Base-by-base conservation (phyloP, 1,140 invertebrate species). In the Penaeus japonicus region DNA sequence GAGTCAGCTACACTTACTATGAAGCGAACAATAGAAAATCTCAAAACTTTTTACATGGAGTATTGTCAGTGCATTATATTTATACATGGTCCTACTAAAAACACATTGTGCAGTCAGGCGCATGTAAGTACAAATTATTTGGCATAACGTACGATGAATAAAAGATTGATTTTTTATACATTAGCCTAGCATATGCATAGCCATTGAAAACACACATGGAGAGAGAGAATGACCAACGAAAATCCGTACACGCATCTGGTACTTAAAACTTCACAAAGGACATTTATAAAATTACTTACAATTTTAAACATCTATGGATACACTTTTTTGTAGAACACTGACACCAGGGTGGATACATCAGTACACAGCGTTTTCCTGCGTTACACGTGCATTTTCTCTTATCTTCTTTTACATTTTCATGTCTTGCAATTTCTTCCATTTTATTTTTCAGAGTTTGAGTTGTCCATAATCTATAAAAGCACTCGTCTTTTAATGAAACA, bases 221-320 rank as follows among this genome's bases (percentile, higher is more conserved):
- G 87, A 89, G 87, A 89, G 32, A 89, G 62, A 85, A 80, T 85
- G 57, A 89, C 82, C 82, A 85, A 89, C 82, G 62, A 70, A 89
- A 89, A 89, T 70, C 80, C 82, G 55, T 88, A 83, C 70, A 83
- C 80, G 80, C 24, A 83, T 83, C 65, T 83, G 80, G 73, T 88
- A 88, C 87, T 75, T 82, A 88, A 88, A 88, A 88, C 78, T 88
- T 88, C 87, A 88, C 87, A 88, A 88, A 88, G 83, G 87, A 89
- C 87, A 89, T 84, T 89, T 89, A 89, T 89, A 89, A 89, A 89
- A 89, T 84, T 89, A 89, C 87, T 89, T 89, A 89, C 87, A 89
- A 84, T 89, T 89, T 89, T 89, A 89, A 85, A 89, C 87, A 89
- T 84, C 87, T 89, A 89, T 89, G 87, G 87, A 89, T 89, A 89